Evolutionary conservation across 1,140 invertebrate species (phyloP), one percentile per base, ranked within the genome.

Genomic region (Antheraea pernyi): DNA sequence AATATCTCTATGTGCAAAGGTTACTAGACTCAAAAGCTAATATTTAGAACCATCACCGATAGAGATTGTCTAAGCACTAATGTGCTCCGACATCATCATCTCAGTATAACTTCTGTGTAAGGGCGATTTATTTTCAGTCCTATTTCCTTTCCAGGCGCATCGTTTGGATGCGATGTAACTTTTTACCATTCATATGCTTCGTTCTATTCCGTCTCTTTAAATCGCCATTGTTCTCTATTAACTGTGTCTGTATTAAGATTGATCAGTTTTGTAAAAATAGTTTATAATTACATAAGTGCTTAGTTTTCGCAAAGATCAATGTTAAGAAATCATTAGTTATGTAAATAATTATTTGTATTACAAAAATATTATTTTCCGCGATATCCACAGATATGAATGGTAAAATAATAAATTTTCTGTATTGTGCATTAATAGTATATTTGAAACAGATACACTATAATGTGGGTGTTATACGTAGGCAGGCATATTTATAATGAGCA

Each of bases 91-190:
- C 4, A 30, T 30, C 22, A 30, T 30, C 22, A 91, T 91, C 89
- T 91, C 88, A 83, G 89, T 86, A 81, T 81, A 79, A 79, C 80
- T 81, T 85, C 76, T 70, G 79, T 74, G 84, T 83, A 88, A 87
- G 86, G 83, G 86, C 84, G 85, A 89, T 91, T 88, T 91, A 91
- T 91, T 91, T 91, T 86, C 79, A 87, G 87, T 76, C 80, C 83
- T 86, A 86, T 89, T 91, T 91, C 87, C 88, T 89, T 68, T 78
- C 75, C 74, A 88, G 82, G 79, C 80, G 77, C 71, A 58, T 70
- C 59, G 68, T 59, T 63, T 73, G 72, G 72, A 78, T 69, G 71
- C 74, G 73, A 74, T 70, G 72, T 74, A 73, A 77, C 73, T 75
- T 74, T 42, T 65, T 67, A 59, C 19, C 1, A 30, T 60, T 22